Evolutionary conservation across 2,113 vertebrate species (phyloP).

Genomic region (Siniperca knerii): DNA sequence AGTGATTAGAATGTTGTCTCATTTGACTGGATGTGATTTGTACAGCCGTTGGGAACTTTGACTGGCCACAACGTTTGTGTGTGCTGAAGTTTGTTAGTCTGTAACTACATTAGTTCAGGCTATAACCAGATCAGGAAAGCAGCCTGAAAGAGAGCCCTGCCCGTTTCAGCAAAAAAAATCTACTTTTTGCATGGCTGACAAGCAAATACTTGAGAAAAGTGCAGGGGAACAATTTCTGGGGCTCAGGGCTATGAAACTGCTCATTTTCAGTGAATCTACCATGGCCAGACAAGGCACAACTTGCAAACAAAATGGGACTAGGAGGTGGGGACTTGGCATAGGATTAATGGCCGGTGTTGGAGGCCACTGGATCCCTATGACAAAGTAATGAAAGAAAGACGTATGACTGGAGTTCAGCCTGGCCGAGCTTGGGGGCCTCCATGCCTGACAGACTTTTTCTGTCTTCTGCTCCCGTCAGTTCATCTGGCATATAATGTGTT

Average conservation of each 20-base stretch:
- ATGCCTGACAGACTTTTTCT: no score
- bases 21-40: slow-evolving; percentile 1
- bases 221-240: slow-evolving; percentile 24
- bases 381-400: slow-evolving; percentile 82
- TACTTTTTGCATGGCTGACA: not conserved
- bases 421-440: slow-evolving; percentile 68
- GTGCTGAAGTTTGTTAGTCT: slow-evolving; percentile 2
- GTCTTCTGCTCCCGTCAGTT: no score
- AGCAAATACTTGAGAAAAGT: slow-evolving; percentile 12
- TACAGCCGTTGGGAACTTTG: not conserved
- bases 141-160: not conserved
- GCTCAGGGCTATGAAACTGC: slow-evolving; percentile 20
- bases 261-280: slow-evolving; percentile 40
- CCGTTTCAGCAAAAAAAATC: not conserved
- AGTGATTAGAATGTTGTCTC: not conserved
- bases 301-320: slow-evolving; percentile 54
- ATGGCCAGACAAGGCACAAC: slow-evolving; percentile 27
- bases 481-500: no score
- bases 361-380: slow-evolving; percentile 77
- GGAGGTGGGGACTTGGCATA: slow-evolving; percentile 51
- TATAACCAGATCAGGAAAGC: slow-evolving; percentile 11
- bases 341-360: slow-evolving; percentile 78
- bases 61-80: not conserved
- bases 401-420: slow-evolving; percentile 74
- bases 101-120: slow-evolving; percentile 16